A percentile compares a stretch with the other conserved stretches of the same genome.
These are phyloP conservation scores for Maccullochella peelii DNA, from an alignment of 2,113 vertebrate species.

Conservation along the genomic window DNA sequence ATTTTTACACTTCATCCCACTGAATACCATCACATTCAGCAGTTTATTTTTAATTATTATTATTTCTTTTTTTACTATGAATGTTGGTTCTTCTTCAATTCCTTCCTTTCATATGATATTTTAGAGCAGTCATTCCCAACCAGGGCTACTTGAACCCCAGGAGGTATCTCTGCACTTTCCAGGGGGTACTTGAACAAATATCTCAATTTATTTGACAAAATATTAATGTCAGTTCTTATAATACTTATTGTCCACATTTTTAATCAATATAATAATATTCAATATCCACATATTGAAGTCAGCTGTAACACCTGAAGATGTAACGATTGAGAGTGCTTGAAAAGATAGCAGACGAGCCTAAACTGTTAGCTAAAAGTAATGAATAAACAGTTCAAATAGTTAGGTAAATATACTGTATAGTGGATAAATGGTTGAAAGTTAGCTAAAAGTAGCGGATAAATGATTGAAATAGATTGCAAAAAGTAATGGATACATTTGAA, in stretches of 20 bases:
- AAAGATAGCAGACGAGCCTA: neutral
- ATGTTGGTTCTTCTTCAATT: neutral
- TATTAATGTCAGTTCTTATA: neutral
- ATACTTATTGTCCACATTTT: neutral
- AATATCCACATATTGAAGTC: neutral
- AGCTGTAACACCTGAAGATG: neutral
- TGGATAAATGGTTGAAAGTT: neutral
- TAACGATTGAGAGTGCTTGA: neutral
- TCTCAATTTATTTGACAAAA: neutral
- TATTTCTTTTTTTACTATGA: too few species aligned
- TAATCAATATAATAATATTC: neutral
- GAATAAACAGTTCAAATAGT: neutral
- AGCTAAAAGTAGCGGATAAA: neutral
- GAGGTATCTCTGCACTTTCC: neutral
- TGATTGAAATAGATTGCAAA: neutral
- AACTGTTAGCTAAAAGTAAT: neutral
- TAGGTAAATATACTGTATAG: neutral
- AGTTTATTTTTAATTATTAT: conserved; percentile 27
- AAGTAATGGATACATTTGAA: neutral
- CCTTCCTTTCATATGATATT: neutral
- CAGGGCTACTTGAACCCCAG: neutral
- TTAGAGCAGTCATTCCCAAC: neutral
- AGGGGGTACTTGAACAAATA: neutral
- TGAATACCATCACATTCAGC: neutral
- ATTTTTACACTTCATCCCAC: conserved; percentile 21